Conservation (phyloP, 2,888 invertebrate genomes). For the Zygothrica quintamaculata region DNA sequence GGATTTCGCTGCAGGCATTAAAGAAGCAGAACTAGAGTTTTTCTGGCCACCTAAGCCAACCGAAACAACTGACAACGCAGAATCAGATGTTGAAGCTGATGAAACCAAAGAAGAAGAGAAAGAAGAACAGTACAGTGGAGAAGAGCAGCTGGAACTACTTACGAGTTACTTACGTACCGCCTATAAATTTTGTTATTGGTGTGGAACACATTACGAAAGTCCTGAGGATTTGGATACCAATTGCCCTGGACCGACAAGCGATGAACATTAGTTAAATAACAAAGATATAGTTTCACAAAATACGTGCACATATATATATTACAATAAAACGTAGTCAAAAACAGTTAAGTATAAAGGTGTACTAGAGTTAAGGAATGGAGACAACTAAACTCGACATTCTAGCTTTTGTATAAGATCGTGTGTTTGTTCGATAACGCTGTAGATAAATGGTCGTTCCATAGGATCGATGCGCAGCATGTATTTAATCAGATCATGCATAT, state of each 20-base stretch:
- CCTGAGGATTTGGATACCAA: conserved; percentile 86
- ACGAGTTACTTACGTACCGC: conserved; percentile 88
- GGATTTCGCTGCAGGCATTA: conserved; percentile 86
- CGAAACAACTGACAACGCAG: conserved; percentile 28
- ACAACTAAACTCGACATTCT: conserved; percentile 86
- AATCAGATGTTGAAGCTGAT: conserved; percentile 80
- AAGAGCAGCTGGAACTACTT: conserved; percentile 87
- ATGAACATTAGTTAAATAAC: conserved; percentile 85
- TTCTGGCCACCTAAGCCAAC: conserved; percentile 86
- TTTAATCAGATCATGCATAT: conserved; percentile 88
- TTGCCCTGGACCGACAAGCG: conserved; percentile 88
- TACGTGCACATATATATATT: conserved; percentile 63
- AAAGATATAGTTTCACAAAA: conserved; percentile 45
- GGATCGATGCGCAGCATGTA: conserved; percentile 91
- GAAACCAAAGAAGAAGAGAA: conserved; percentile 67
- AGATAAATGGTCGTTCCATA: conserved; percentile 90
- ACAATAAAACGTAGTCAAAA: conserved; percentile 72
- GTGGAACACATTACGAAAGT: conserved; percentile 89
- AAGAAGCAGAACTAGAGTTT: conserved; percentile 86
- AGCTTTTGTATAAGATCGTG: conserved; percentile 86
- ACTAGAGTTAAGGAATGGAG: conserved; percentile 42
- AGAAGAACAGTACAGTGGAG: conserved; percentile 74
- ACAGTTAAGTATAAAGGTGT: conserved; percentile 57
- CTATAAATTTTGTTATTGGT: conserved; percentile 92
- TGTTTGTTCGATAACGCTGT: conserved; percentile 88